phyloP scores from a whole-genome alignment of 2,113 vertebrate species.

The Pogonocichla stellata region DNA sequence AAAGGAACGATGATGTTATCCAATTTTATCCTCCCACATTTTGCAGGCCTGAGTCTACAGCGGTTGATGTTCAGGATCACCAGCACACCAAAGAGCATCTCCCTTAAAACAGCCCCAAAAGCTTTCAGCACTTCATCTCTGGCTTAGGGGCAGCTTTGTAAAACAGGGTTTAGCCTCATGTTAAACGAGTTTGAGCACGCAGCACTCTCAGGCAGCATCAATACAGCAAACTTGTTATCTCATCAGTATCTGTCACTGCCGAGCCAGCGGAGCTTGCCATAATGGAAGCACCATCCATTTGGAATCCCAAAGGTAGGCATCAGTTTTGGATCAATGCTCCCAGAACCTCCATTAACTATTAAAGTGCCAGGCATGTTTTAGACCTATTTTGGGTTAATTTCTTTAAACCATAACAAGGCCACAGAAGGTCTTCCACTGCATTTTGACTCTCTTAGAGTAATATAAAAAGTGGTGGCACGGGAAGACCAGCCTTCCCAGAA shows the following conservation, averaged over 20 bases:
- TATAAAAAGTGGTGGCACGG: fast-evolving
- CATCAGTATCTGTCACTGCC: conserved; percentile 9
- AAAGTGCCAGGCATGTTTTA: background rate
- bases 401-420: background rate
- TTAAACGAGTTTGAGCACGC: background rate
- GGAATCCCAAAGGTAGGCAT: conserved; percentile 22
- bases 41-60: background rate
- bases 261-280: background rate
- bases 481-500: background rate
- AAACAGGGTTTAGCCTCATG: background rate
- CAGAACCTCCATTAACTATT: conserved; percentile 7
- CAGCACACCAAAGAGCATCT: background rate
- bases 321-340: conserved; percentile 16
- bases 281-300: conserved; percentile 33
- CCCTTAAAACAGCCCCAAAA: background rate
- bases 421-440: background rate
- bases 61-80: background rate
- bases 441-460: background rate
- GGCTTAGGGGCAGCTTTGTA: background rate
- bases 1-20: background rate
- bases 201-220: background rate
- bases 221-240: conserved; percentile 40
- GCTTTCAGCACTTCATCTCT: background rate
- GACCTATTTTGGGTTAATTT: background rate
- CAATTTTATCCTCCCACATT: background rate